These are phyloP conservation scores for Serrognathus titanus DNA, from an alignment of 2,888 invertebrate species.

Conservation along the genomic window DNA sequence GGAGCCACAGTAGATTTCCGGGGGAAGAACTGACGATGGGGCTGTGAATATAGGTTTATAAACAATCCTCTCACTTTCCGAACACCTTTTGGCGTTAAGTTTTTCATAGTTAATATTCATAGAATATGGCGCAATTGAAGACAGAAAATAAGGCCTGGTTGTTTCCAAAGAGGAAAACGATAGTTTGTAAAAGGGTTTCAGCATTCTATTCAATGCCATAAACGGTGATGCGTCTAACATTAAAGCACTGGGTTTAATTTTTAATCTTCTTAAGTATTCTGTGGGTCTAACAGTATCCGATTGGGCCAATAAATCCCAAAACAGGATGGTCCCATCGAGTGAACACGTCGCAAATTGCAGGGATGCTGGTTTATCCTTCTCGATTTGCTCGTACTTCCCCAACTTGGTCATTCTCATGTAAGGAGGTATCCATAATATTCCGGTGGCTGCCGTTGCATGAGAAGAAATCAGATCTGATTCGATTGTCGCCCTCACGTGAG, in stretches of 20 bases:
- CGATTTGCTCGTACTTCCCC: conserved; percentile 53
- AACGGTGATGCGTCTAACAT: conserved; percentile 59
- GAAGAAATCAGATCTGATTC: conserved; percentile 61
- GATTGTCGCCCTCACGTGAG: conserved; percentile 58
- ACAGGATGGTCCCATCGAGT: conserved; percentile 64
- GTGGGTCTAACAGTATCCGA: conserved; percentile 21
- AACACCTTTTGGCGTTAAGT: conserved; percentile 14
- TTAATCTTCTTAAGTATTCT: conserved; percentile 44
- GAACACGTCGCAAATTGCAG: conserved; percentile 65
- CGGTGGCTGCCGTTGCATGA: conserved; percentile 61
- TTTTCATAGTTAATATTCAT: conserved; percentile 46
- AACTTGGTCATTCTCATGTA: conserved; percentile 57
- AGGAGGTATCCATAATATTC: conserved; percentile 67
- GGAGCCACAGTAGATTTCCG: conserved; percentile 35
- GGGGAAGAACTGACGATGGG: conserved; percentile 9
- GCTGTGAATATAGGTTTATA: conserved; percentile 18
- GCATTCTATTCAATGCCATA: conserved; percentile 57
- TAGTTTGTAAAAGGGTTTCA: conserved; percentile 63
- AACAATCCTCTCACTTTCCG: conserved; percentile 22
- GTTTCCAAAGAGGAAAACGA: conserved; percentile 42
- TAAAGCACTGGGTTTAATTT: conserved; percentile 57
- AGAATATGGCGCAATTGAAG: conserved; percentile 45
- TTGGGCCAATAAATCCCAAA: conserved; percentile 66
- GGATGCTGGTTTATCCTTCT: conserved; percentile 45
- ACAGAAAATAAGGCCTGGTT: neutral